Evolutionary conservation across 1,140 invertebrate genomes (phyloP).

Genomic region (Cecropterus lyciades): DNA sequence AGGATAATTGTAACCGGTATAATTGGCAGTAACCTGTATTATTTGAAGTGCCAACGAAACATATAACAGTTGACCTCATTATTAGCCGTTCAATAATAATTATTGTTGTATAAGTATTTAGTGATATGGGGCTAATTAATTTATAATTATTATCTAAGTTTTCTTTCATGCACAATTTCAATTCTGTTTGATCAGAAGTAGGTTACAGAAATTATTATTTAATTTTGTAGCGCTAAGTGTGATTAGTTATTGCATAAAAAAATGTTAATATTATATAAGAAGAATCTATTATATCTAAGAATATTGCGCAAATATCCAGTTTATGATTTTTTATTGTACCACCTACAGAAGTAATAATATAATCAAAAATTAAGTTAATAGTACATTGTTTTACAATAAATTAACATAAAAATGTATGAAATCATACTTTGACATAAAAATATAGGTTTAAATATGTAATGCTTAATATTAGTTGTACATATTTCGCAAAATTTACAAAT

Average conservation of each 20-base stretch:
- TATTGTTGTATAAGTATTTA: background rate
- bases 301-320: constrained; percentile 16
- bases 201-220: background rate
- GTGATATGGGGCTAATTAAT: constrained; percentile 1
- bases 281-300: constrained; percentile 8
- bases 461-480: background rate
- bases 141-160: constrained; percentile 3
- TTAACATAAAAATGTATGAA: too few relatives aligned
- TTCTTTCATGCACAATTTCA: constrained; percentile 24
- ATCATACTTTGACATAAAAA: too few relatives aligned
- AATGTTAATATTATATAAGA: too few relatives aligned
- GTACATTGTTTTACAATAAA: too few relatives aligned
- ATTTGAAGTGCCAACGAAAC: too few relatives aligned
- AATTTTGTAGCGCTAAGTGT: background rate
- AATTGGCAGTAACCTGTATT: too few relatives aligned
- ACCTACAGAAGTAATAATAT: too few relatives aligned
- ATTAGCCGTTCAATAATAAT: background rate
- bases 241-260: background rate
- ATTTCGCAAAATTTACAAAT: background rate
- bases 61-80: background rate
- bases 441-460: background rate
- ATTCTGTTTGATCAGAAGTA: background rate
- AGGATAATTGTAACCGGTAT: too few relatives aligned
- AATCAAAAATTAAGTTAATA: too few relatives aligned
- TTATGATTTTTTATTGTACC: too few relatives aligned